Conservation (phyloP, 2,113 vertebrate species). For the Dipodomys stephensi region DNA sequence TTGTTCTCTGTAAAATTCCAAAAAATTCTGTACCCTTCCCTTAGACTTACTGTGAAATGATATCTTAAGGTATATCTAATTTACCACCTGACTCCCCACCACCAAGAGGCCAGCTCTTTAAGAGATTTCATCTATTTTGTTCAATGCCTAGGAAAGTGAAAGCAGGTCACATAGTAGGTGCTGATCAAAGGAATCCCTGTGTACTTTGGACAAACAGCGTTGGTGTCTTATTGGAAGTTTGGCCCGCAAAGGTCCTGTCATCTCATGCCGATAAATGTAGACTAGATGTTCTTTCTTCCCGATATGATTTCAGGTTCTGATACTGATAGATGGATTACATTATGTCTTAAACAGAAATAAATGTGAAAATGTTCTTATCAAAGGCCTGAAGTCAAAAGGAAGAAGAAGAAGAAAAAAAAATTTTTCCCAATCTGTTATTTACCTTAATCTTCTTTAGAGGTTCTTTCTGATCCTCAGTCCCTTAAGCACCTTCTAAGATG, state of each 20-base stretch:
- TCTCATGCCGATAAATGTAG: background rate
- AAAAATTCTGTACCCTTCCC: background rate
- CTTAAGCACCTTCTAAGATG: constrained; percentile 69
- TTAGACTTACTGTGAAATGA: too few species aligned
- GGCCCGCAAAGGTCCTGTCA: background rate
- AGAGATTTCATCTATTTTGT: background rate
- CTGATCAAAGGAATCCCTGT: background rate
- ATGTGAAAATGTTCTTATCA: constrained; percentile 51
- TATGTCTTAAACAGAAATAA: constrained; percentile 59
- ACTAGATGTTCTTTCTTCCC: background rate
- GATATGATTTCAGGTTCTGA: background rate
- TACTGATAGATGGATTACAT: constrained; percentile 9
- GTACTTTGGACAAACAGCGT: background rate
- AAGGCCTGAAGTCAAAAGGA: constrained; percentile 53
- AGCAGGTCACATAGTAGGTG: background rate
- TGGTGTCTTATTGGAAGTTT: background rate
- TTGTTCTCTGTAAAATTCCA: background rate
- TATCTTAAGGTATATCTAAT: background rate
- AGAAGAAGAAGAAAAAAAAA: background rate
- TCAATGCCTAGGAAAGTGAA: background rate
- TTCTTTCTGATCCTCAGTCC: constrained; percentile 19
- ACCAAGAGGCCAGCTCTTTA: background rate
- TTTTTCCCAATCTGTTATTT: constrained; percentile 51
- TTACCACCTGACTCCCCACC: background rate
- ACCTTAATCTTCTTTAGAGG: constrained; percentile 70